A percentile compares a stretch with the other conserved stretches of the same genome.
These are phyloP conservation scores for Ichneumoninae sp. DNA, from an alignment of 2,888 invertebrate species.

Conservation along the genomic window DNA sequence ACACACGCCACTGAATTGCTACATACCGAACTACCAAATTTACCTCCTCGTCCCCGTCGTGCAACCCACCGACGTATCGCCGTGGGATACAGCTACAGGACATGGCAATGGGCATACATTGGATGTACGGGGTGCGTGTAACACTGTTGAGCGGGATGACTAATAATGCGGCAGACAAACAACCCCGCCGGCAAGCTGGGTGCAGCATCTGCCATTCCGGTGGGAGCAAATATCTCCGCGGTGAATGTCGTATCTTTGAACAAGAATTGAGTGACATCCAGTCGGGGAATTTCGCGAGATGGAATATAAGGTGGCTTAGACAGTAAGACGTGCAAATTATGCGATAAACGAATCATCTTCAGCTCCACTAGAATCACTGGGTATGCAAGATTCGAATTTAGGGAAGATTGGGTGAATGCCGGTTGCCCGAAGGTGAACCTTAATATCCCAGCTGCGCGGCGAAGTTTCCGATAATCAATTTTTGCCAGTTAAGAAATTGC, in stretches of 20 bases:
- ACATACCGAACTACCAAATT: constrained; percentile 51
- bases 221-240: constrained; percentile 34
- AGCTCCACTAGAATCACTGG: not conserved
- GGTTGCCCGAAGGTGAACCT: not conserved
- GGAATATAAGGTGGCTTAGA: not conserved
- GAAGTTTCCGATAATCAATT: not conserved
- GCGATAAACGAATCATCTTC: not conserved
- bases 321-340: not conserved
- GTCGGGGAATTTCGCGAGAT: not conserved
- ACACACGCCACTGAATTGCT: constrained; percentile 54
- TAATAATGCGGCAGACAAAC: constrained; percentile 60
- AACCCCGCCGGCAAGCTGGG: constrained; percentile 35
- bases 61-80: constrained; percentile 6
- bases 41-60: constrained; percentile 1
- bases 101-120: constrained; percentile 5
- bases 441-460: not conserved
- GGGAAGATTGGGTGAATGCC: not conserved
- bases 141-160: constrained; percentile 53
- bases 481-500: not conserved
- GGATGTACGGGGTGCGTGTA: constrained; percentile 7
- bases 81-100: not conserved
- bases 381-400: not conserved
- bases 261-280: constrained; percentile 24
- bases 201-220: constrained; percentile 16
- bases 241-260: constrained; percentile 8